Conservation (phyloP, 2,113 vertebrate species). For the Crotophaga sulcirostris region DNA sequence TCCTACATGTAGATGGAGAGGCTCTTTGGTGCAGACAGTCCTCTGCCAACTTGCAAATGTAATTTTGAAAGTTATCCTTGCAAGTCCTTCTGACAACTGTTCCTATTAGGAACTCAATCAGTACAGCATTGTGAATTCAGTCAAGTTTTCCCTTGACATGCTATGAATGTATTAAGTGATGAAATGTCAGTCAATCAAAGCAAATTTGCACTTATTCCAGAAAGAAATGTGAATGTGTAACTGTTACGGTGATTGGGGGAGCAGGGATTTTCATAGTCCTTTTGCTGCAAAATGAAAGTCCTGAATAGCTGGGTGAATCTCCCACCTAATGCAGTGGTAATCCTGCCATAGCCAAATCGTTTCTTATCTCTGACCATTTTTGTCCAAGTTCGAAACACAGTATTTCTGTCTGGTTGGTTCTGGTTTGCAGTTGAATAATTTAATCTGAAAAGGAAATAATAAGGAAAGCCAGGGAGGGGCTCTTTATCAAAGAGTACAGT, state of each 20-base stretch:
- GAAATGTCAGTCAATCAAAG: slow-evolving; percentile 43
- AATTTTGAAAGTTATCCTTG: not conserved
- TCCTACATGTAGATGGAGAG: not conserved
- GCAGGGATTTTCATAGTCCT: not conserved
- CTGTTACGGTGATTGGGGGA: not conserved
- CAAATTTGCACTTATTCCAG: slow-evolving; percentile 44
- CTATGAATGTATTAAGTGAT: slow-evolving; percentile 49
- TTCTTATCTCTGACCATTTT: not conserved
- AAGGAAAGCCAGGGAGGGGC: too few relatives aligned
- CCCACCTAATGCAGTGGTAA: not conserved
- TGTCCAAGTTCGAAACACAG: not conserved
- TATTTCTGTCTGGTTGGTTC: not conserved
- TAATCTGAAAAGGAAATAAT: not conserved
- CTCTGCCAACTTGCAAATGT: not conserved
- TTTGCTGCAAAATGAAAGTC: not conserved
- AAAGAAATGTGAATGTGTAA: slow-evolving; percentile 28
- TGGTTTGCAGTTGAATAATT: not conserved
- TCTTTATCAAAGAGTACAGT: too few relatives aligned
- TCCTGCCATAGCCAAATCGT: not conserved
- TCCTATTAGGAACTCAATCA: slow-evolving; percentile 56
- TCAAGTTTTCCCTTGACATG: slow-evolving; percentile 33
- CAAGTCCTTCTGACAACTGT: slow-evolving; percentile 32
- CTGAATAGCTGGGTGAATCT: not conserved
- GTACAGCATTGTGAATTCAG: slow-evolving; percentile 38
- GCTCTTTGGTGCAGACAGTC: not conserved